Percentiles rank a stretch among this genome's conserved stretches.
Conservation (phyloP, 2,888 invertebrate species). For the Chironomus riparius region DNA sequence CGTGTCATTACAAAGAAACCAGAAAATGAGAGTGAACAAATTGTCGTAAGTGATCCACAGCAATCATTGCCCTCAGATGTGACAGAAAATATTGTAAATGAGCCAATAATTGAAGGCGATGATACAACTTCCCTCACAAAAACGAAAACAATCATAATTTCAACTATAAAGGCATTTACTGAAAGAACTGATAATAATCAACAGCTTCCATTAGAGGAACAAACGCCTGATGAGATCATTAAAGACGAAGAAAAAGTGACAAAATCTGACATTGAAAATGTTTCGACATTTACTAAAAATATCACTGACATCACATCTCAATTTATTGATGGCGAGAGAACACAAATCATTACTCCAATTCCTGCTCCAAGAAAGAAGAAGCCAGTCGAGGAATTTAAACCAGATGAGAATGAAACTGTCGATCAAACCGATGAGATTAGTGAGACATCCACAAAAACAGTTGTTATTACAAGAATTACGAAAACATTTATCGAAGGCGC, state of each 20-base stretch:
- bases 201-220: not conserved
- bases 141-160: slow-evolving; percentile 19
- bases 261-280: not conserved
- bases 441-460: not conserved
- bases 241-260: not conserved
- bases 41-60: not conserved
- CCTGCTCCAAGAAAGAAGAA: slow-evolving; percentile 22
- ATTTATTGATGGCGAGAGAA: slow-evolving; percentile 1
- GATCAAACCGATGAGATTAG: not conserved
- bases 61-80: not conserved
- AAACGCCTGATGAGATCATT: not conserved
- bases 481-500: not conserved
- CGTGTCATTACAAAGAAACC: slow-evolving; percentile 5
- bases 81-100: not conserved
- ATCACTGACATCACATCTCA: not conserved
- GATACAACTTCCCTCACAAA: not conserved
- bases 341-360: not conserved
- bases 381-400: not conserved
- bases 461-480: not conserved
- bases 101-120: not conserved
- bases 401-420: not conserved
- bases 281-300: not conserved
- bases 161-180: slow-evolving; percentile 7
- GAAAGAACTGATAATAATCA: not conserved
- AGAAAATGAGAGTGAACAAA: not conserved